Evolutionary conservation across 2,113 vertebrate species (phyloP), one percentile per base, ranked within the genome.

Genomic region (Helogale parvula): DNA sequence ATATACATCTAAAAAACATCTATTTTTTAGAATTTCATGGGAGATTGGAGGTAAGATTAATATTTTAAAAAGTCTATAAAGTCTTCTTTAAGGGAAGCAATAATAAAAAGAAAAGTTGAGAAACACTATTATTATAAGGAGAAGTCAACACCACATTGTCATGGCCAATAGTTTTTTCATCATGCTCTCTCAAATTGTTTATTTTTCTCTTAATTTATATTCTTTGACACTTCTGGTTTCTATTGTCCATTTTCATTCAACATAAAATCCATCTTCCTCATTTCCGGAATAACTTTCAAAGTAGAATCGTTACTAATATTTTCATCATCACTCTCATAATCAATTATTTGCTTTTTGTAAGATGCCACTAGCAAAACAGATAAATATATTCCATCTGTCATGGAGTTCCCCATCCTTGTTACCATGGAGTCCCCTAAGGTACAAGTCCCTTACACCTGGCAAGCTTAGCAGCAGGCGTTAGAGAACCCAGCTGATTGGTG

Each of bases 301-400:
- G 2, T 86, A 71, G 81, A 85, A 35, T 71, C 69, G 17, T 69
- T 54, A 81, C 47, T 85, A 33, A 54, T 95, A 63, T 85, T 88
- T 96, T 74, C 33, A 84, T 93, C 83, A 85, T 60, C 31, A 33
- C 21, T 60, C 38, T 65, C 57, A 47, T 54, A 63, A 81, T 79
- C 85, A 79, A 71, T 93, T 96, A 91, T 96, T 97, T 98, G 95
- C 85, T 91, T 57, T 96, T 93, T 90, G 14, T 54, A 54, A 96
- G 74, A 87, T 92, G 68, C 65, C 41, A 90, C 66, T 89, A 71
- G 57, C 25, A 90, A 90, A 74, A 95, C 60, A 72, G 90, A 88
- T 71, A 96, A 96, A 96, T 94, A 96, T 81, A 71, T 88, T 88
- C 90, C 93, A 94, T 95, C 88, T 96, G 88, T 33, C 71, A 88